Conservation (phyloP, 2,113 vertebrate species). For the Mirza zaza region DNA sequence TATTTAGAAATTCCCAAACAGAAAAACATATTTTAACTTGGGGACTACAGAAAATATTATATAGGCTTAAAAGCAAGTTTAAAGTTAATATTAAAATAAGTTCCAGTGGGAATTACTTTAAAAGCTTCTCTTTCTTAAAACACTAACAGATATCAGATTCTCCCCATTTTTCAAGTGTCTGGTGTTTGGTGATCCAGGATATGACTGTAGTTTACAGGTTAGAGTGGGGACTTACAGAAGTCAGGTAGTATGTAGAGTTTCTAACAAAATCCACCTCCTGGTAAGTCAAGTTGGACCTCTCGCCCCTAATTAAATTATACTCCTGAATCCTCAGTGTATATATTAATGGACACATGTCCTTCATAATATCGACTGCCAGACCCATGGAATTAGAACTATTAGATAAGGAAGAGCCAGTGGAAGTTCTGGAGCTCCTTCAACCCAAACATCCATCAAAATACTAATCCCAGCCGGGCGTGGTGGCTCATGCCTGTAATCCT, state of each 20-base stretch:
- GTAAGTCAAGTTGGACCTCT: not conserved
- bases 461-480: no score
- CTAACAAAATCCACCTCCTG: not conserved
- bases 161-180: not conserved
- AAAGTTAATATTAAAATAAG: conserved; percentile 36
- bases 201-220: not conserved
- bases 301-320: not conserved
- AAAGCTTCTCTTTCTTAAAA: conserved; percentile 26
- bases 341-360: not conserved
- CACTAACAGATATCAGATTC: not conserved
- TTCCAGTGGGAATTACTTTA: not conserved
- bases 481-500: no score
- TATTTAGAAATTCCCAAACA: conserved; percentile 17
- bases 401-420: not conserved
- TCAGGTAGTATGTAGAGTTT: not conserved
- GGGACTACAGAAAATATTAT: not conserved
- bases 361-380: not conserved
- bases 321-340: not conserved
- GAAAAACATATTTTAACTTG: conserved; percentile 22
- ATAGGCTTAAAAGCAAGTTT: conserved; percentile 38
- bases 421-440: not conserved
- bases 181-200: not conserved
- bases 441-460: not conserved
- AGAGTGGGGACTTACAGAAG: not conserved
- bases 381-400: not conserved